phyloP scores from a whole-genome alignment of 2,113 vertebrate genomes.

The Cathartes aura region DNA sequence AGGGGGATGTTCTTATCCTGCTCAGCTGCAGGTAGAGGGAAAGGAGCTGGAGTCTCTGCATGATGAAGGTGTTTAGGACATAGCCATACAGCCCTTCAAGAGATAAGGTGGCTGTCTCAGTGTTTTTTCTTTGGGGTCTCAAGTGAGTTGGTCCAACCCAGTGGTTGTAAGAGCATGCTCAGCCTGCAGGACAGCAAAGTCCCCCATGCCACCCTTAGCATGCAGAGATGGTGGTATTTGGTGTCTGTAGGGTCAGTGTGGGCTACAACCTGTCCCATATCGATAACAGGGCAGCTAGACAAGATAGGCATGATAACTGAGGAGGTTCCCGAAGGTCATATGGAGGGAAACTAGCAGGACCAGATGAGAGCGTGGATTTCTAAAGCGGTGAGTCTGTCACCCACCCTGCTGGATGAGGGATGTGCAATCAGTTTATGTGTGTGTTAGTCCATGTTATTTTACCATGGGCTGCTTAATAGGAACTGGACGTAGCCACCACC shows the following conservation, averaged over 20 bases:
- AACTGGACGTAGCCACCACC: neutral
- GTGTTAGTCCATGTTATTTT: neutral
- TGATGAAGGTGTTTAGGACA: neutral
- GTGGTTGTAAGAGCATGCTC: accelerated
- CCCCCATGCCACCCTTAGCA: neutral
- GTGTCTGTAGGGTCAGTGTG: neutral
- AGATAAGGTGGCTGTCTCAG: neutral
- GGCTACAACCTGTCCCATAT: neutral
- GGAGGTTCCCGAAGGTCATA: neutral
- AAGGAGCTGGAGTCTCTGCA: neutral
- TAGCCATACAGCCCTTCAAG: neutral
- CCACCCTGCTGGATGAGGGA: accelerated
- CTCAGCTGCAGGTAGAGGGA: neutral
- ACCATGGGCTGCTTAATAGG: neutral
- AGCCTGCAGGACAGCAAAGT: neutral
- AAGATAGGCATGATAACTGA: neutral
- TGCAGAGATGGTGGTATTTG: neutral
- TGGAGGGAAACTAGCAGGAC: neutral
- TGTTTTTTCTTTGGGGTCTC: neutral
- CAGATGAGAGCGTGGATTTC: neutral
- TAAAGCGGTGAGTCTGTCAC: neutral
- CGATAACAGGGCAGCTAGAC: neutral
- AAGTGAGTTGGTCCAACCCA: neutral
- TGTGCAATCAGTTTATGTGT: neutral
- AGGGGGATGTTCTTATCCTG: neutral